These are phyloP conservation scores for Linhomoeus sp. DNA, from an alignment of 2,888 invertebrate species.

Conservation along the genomic window DNA sequence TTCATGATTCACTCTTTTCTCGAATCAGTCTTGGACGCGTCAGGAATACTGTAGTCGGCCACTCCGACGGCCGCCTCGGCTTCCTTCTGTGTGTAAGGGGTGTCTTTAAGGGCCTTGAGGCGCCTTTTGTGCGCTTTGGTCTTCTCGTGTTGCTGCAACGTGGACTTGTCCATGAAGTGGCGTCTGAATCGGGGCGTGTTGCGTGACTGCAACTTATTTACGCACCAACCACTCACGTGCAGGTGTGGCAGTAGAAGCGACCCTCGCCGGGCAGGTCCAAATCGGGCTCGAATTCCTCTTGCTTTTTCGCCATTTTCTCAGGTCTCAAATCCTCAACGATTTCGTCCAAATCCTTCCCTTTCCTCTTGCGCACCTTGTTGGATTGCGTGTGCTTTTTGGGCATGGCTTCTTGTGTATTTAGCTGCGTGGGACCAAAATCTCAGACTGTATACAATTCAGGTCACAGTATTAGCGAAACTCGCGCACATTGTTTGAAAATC, in stretches of 20 bases:
- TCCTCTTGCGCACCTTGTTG: slow-evolving; percentile 27
- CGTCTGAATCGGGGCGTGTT: too few relatives aligned
- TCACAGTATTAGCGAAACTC: too few relatives aligned
- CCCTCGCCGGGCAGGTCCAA: slow-evolving; percentile 33
- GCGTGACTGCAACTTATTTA: too few relatives aligned
- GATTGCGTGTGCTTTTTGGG: slow-evolving; percentile 17
- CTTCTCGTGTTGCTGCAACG: slow-evolving; percentile 13
- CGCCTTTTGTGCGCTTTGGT: slow-evolving; percentile 11
- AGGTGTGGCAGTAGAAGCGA: slow-evolving; percentile 34
- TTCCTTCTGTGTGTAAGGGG: neutral
- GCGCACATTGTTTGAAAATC: too few relatives aligned
- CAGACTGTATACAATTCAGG: too few relatives aligned
- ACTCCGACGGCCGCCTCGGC: too few relatives aligned
- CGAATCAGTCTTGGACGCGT: neutral
- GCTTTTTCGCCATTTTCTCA: slow-evolving; percentile 13
- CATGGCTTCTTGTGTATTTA: too few relatives aligned
- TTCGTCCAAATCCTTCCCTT: slow-evolving; percentile 34
- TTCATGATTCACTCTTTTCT: too few relatives aligned
- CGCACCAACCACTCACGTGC: slow-evolving; percentile 15
- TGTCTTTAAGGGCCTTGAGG: neutral
- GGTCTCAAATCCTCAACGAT: slow-evolving; percentile 33
- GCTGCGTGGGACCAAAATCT: too few relatives aligned
- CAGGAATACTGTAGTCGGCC: too few relatives aligned
- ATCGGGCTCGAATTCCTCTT: slow-evolving; percentile 10
- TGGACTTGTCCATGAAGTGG: slow-evolving; percentile 16